Base-by-base conservation (phyloP, 2,888 invertebrate species). In the Blera fallax region DNA sequence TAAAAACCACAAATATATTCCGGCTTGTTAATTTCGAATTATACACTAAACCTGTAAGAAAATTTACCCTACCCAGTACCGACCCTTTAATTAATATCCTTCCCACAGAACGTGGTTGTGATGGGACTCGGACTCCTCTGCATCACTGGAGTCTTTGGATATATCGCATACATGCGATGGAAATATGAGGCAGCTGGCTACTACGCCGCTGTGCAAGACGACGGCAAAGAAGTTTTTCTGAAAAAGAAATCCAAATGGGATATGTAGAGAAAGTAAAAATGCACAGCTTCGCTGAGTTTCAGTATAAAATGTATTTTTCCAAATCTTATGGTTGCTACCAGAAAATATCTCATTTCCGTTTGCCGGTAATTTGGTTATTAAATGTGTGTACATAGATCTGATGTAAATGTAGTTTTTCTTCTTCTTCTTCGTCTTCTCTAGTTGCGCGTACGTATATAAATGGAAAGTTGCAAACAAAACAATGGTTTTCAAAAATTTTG, bases 11-110 rank as follows among this genome's bases (percentile, higher is more conserved):
- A 2, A 94, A 93, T 88, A 93, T 96, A 32, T 98, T 98, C 91
- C 94, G 96, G 89, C 94, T 95, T 29, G 93, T 97, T 0, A 98
- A 98, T 93, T 98, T 96, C 92, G 98, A 98, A 92, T 93, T 98
- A 1, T 98, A 97, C 91, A 94, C 95, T 0, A 97, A 95, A 92
- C 98, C 97, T 82, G 98, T 98, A 94, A 94, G 95, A 67, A 11
- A 50, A 54, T 65, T 10, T n/a, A 1, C n/a, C 11, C 8, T 10
- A 5, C 21, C 6, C n/a, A 45, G 14, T 37, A n/a, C 18, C 8
- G 6, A 52, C 27, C 50, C 34, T 11, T 24, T 40, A 40, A 56
- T 43, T 10, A 34, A 3, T 64, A 27, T 50, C 27, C 3, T 77
- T 11, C 72, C 56, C 94, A 87, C 93, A 97, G 98, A 98, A 98